phyloP scores from a whole-genome alignment of 2,113 vertebrate genomes.

The Phalacrocorax pelagicus region DNA sequence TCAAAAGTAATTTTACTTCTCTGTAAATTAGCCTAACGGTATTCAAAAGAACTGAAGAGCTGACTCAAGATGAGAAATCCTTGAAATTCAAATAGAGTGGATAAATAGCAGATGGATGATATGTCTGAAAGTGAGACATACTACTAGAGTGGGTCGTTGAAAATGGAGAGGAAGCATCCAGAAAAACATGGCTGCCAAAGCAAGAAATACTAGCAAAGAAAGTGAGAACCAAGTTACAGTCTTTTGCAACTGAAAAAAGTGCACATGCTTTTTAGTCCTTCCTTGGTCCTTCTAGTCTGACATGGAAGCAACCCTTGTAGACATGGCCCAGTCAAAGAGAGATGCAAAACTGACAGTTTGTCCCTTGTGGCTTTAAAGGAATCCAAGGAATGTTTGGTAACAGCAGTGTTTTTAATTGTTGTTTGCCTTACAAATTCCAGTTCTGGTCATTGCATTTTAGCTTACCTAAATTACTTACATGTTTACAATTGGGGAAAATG shows the following conservation, averaged over 20 bases:
- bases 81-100: not conserved
- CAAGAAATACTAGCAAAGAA: not conserved
- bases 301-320: not conserved
- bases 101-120: not conserved
- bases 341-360: not conserved
- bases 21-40: not conserved
- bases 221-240: not conserved
- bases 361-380: conserved; percentile 6
- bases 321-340: not conserved
- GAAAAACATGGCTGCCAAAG: not conserved
- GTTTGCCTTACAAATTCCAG: conserved; percentile 32
- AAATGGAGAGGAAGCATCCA: not conserved
- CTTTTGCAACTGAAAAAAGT: not conserved
- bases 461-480: not conserved
- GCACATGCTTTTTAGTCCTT: not conserved
- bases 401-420: conserved; percentile 3
- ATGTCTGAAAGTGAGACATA: not conserved
- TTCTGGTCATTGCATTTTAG: conserved; percentile 23
- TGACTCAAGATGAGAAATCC: not conserved
- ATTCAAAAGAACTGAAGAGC: not conserved
- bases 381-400: conserved; percentile 23
- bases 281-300: not conserved
- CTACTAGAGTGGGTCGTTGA: not conserved
- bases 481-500: conserved; percentile 2
- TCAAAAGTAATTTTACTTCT: not conserved